phyloP scores from a whole-genome alignment of 2,113 vertebrate genomes.

The Trinectes maculatus region DNA sequence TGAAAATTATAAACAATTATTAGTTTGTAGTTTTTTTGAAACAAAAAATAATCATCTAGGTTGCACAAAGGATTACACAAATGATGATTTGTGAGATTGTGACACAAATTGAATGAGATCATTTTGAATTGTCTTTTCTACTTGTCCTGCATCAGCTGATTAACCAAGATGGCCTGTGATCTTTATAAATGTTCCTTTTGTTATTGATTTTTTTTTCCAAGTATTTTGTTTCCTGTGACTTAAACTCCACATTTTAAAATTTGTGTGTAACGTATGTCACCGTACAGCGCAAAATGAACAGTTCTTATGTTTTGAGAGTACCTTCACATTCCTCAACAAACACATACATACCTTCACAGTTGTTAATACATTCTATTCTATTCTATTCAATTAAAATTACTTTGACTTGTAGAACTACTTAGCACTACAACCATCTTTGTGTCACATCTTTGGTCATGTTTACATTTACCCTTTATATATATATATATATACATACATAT shows the following conservation, averaged over 20 bases:
- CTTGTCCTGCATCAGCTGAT: not conserved
- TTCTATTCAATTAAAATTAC: slow-evolving; percentile 3
- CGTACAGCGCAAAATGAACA: slow-evolving; percentile 7
- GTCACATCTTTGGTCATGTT: slow-evolving; percentile 11
- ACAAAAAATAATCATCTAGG: too few species aligned
- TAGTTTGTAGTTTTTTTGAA: not conserved
- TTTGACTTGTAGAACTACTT: not conserved
- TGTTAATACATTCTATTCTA: slow-evolving; percentile 24
- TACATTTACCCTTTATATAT: not conserved
- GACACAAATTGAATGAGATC: not conserved
- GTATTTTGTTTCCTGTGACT: not conserved
- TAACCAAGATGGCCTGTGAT: not conserved
- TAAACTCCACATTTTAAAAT: slow-evolving; percentile 1
- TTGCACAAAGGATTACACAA: not conserved
- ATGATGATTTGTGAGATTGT: not conserved
- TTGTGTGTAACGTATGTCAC: not conserved
- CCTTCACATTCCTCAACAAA: not conserved
- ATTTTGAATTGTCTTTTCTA: not conserved
- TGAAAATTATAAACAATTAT: too few species aligned
- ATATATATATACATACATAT: too few species aligned
- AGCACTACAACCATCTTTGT: slow-evolving; percentile 23
- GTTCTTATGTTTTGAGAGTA: not conserved
- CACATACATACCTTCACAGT: slow-evolving; percentile 8
- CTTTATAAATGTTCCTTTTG: not conserved
- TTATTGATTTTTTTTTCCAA: not conserved